phyloP scores from a whole-genome alignment of 2,113 vertebrate genomes.

The Leptosomus discolor region DNA sequence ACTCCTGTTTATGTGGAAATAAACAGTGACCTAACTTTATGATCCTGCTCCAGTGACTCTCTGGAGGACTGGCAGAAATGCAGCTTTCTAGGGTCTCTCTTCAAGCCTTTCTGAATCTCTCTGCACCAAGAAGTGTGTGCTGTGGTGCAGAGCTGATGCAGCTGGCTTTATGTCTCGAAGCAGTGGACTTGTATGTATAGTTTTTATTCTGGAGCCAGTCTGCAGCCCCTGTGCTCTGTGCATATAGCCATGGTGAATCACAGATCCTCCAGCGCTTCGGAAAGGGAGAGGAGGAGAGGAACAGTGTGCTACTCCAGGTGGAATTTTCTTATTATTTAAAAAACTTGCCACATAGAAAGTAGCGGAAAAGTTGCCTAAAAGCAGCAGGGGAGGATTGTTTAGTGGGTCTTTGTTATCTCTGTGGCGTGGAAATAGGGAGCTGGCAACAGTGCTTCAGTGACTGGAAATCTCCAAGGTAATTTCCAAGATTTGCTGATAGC shows the following conservation, averaged over 20 bases:
- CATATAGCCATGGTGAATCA: not conserved
- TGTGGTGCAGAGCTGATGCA: not conserved
- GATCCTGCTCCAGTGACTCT: not conserved
- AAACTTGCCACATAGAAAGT: not conserved
- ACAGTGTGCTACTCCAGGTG: not conserved
- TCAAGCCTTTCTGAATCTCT: not conserved
- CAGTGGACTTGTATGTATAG: too few relatives aligned
- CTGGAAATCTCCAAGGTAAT: constrained; percentile 38
- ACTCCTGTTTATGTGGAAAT: not conserved
- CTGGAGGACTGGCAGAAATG: not conserved
- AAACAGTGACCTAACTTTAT: not conserved
- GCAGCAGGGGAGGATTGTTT: not conserved
- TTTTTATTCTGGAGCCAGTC: not conserved
- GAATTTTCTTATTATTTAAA: not conserved
- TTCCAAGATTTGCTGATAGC: constrained; percentile 6
- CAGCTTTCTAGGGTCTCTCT: not conserved
- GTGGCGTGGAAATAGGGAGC: not conserved
- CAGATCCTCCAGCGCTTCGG: not conserved
- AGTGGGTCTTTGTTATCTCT: not conserved
- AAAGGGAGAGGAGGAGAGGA: not conserved
- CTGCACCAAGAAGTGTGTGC: not conserved
- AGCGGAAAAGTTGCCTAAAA: not conserved
- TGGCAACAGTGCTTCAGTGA: not conserved
- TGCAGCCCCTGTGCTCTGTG: not conserved
- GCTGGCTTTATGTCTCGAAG: not conserved